phyloP scores from a whole-genome alignment of 2,888 invertebrate genomes.

The Oligia fasciuncula region DNA sequence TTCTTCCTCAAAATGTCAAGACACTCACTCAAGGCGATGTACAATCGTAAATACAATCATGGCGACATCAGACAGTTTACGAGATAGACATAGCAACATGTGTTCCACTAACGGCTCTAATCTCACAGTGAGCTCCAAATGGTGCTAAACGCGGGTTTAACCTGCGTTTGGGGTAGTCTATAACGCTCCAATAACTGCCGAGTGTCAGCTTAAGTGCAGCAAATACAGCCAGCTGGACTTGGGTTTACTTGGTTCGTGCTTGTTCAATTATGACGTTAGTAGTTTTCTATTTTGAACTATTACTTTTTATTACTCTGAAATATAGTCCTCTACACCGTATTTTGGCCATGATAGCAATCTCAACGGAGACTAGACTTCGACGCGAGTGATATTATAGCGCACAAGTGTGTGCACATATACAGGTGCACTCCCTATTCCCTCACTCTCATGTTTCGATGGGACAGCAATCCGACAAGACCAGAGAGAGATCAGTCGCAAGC shows the following conservation, averaged over 20 bases:
- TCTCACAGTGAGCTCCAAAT: slow-evolving; percentile 20
- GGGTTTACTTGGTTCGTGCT: slow-evolving; percentile 1
- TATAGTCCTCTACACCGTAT: too few relatives aligned
- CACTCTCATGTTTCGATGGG: too few relatives aligned
- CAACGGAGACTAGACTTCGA: too few relatives aligned
- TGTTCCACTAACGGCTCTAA: slow-evolving; percentile 31
- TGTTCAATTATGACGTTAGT: slow-evolving; percentile 8
- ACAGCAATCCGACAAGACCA: too few relatives aligned
- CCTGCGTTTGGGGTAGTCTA: background rate
- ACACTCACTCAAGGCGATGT: background rate
- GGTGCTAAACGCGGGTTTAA: slow-evolving; percentile 14
- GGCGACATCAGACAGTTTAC: slow-evolving; percentile 17
- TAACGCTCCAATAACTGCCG: slow-evolving; percentile 7
- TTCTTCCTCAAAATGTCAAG: background rate
- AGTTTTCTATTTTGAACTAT: background rate
- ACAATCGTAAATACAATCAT: slow-evolving; percentile 27
- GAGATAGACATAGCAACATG: slow-evolving; percentile 19
- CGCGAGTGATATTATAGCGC: too few relatives aligned
- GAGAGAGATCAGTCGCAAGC: too few relatives aligned
- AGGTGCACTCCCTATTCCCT: too few relatives aligned
- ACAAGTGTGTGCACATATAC: too few relatives aligned
- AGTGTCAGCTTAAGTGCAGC: slow-evolving; percentile 16
- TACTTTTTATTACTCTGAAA: background rate
- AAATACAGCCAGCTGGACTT: slow-evolving; percentile 13
- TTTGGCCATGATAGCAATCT: too few relatives aligned